A percentile compares a stretch with the other conserved stretches of the same genome.
phyloP scores from a whole-genome alignment of 2,888 invertebrate genomes.

The Volucella inflata region DNA sequence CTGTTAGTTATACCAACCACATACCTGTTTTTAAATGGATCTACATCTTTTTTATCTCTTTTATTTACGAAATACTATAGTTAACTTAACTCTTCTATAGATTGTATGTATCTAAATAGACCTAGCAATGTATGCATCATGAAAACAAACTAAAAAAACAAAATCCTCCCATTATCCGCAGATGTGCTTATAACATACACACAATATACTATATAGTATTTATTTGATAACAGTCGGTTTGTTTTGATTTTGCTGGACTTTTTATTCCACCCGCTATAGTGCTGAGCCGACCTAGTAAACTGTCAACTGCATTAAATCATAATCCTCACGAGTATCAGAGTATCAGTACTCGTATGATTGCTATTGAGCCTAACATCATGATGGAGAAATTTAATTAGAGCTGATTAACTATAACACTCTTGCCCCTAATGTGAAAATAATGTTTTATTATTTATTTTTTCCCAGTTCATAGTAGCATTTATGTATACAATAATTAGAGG shows the following conservation, averaged over 20 bases:
- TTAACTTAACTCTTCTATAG: not conserved
- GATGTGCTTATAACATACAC: not conserved
- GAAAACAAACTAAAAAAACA: constrained; percentile 43
- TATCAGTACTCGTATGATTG: constrained; percentile 42
- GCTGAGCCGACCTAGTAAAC: constrained; percentile 65
- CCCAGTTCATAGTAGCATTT: constrained; percentile 48
- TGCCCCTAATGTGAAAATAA: constrained; percentile 68
- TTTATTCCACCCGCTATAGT: constrained; percentile 45
- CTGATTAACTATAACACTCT: constrained; percentile 63
- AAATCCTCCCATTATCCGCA: not conserved
- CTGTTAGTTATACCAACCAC: too few relatives aligned
- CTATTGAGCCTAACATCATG: constrained; percentile 41
- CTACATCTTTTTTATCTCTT: not conserved
- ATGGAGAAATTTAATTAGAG: constrained; percentile 71
- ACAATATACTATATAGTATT: too few relatives aligned
- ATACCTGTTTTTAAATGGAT: not conserved
- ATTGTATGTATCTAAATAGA: constrained; percentile 8
- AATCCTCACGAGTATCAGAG: constrained; percentile 64
- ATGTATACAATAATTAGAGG: constrained; percentile 62
- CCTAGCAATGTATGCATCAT: constrained; percentile 38
- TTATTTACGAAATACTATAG: not conserved
- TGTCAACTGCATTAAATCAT: constrained; percentile 73
- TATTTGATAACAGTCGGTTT: constrained; percentile 64
- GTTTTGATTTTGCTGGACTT: constrained; percentile 63
- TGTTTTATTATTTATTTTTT: constrained; percentile 38